phyloP scores from a whole-genome alignment of 1,140 invertebrate genomes.

The Coelopa frigida region DNA sequence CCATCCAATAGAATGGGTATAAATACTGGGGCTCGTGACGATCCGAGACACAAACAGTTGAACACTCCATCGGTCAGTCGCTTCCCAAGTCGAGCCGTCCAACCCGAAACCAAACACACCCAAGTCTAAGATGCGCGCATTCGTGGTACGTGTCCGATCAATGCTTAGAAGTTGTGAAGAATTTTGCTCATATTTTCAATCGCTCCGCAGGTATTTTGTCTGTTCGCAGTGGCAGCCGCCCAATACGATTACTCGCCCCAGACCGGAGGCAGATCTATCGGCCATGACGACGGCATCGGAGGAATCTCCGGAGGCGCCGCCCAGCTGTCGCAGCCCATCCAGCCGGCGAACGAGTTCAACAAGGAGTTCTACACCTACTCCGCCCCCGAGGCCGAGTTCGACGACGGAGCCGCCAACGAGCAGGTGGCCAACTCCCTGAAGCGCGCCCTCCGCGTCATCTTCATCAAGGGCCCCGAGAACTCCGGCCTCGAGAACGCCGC shows the following conservation, averaged over 20 bases:
- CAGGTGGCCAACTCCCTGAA: constrained; percentile 48
- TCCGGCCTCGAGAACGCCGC: constrained; percentile 53
- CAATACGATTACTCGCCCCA: constrained; percentile 28
- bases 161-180: not conserved
- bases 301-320: constrained; percentile 16
- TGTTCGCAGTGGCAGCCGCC: constrained; percentile 21
- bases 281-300: constrained; percentile 14
- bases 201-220: constrained; percentile 22
- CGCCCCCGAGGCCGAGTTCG: constrained; percentile 33
- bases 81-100: constrained; percentile 12
- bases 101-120: not conserved
- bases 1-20: too few relatives aligned
- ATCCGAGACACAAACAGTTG: constrained; percentile 24
- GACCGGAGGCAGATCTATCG: constrained; percentile 2
- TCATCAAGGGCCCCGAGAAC: constrained; percentile 67
- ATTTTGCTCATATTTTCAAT: not conserved
- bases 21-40: constrained; percentile 20
- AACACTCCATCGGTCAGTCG: constrained; percentile 19
- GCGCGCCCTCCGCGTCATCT: constrained; percentile 77
- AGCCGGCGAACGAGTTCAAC: constrained; percentile 24
- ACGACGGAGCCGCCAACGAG: constrained; percentile 20
- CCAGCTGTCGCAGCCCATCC: constrained; percentile 23
- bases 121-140: constrained; percentile 29
- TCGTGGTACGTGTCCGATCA: constrained; percentile 21
- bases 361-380: constrained; percentile 34